These are phyloP conservation scores for Chauna torquata DNA, from an alignment of 2,113 vertebrate species.

Conservation along the genomic window DNA sequence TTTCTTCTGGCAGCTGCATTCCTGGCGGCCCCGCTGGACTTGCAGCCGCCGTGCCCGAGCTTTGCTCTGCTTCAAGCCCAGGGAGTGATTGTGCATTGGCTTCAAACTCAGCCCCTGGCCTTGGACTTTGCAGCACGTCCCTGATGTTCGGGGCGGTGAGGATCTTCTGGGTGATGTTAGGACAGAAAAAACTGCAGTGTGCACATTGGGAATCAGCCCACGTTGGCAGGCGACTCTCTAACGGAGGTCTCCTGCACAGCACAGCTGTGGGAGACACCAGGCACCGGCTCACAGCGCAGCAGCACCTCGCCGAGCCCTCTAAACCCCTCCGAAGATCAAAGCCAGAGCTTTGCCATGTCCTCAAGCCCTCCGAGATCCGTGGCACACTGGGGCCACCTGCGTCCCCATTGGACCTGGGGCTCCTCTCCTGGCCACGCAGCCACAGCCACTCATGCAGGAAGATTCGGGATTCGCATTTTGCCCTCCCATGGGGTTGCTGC, in stretches of 20 bases:
- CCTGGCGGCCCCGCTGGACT: not conserved
- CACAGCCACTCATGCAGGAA: accelerated
- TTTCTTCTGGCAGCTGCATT: not conserved
- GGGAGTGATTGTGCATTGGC: not conserved
- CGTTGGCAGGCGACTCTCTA: not conserved
- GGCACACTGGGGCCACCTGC: not conserved
- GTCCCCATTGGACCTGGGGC: accelerated
- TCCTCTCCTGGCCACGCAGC: accelerated
- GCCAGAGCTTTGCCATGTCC: not conserved
- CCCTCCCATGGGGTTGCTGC: not conserved
- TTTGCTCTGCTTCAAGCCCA: not conserved
- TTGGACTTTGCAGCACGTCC: accelerated
- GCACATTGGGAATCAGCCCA: not conserved
- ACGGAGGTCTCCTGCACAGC: not conserved
- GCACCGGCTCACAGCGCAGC: accelerated
- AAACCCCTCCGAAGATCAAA: not conserved
- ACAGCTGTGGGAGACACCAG: not conserved
- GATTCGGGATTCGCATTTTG: accelerated
- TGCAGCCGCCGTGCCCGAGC: accelerated
- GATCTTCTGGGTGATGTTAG: not conserved
- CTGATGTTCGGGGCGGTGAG: not conserved
- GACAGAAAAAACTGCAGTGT: not conserved
- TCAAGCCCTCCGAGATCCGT: not conserved
- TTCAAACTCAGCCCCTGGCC: not conserved
- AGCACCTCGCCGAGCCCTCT: not conserved